Percentiles rank a stretch among this genome's conserved stretches.
Evolutionary conservation across 2,113 vertebrate species (phyloP).

Genomic region (Channa maculata): DNA sequence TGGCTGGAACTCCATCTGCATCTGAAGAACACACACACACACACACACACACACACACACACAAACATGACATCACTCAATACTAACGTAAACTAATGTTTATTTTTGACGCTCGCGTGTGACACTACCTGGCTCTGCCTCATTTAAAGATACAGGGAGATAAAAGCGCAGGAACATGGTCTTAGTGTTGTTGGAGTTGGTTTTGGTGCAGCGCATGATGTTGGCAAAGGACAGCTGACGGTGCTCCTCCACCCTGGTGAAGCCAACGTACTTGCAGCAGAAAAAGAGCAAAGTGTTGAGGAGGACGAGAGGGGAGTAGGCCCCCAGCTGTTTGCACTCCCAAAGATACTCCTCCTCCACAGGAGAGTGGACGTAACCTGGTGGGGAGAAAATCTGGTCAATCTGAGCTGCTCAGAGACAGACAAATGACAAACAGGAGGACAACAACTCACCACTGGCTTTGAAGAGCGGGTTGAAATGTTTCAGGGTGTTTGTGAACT

Average conservation of each 20-base stretch:
- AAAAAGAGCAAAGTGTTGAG: conserved; percentile 97
- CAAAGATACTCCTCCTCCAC: conserved; percentile 96
- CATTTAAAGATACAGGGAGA: conserved; percentile 83
- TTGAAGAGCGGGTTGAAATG: conserved; percentile 89
- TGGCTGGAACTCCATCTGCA: conserved; percentile 82
- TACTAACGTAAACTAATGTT: too few relatives aligned
- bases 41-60: too few relatives aligned
- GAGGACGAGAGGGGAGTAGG: conserved; percentile 94
- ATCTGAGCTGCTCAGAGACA: not conserved
- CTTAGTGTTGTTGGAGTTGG: conserved; percentile 87
- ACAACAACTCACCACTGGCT: conserved; percentile 84
- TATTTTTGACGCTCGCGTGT: not conserved
- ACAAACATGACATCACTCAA: too few relatives aligned
- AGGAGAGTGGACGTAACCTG: conserved; percentile 90
- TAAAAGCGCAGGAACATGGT: conserved; percentile 92
- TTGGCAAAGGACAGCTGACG: conserved; percentile 92
- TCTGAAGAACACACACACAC: conserved; percentile 59
- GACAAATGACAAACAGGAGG: not conserved
- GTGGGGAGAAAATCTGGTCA: not conserved
- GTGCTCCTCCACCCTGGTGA: conserved; percentile 92
- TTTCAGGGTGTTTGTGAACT: conserved; percentile 90
- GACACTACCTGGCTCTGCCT: conserved; percentile 43
- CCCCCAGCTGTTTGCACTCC: conserved; percentile 97
- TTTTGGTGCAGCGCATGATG: conserved; percentile 88
- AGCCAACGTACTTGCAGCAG: conserved; percentile 95